These are phyloP conservation scores for Lophotriccus pileatus DNA, from an alignment of 2,797 vertebrate genomes.

Conservation along the genomic window DNA sequence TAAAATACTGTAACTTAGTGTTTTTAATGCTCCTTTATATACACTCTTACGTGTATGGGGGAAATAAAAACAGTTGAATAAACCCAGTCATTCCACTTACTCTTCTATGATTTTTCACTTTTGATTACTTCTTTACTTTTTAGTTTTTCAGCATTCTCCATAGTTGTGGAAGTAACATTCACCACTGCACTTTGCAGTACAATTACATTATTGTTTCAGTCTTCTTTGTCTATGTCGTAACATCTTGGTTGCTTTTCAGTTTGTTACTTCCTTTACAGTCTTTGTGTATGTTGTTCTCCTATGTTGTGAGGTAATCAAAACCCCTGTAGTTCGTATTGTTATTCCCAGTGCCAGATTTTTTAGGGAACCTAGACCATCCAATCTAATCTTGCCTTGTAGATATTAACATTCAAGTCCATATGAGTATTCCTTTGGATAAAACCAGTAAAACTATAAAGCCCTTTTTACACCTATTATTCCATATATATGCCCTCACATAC, in stretches of 20 bases:
- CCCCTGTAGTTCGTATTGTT: background rate
- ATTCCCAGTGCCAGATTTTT: background rate
- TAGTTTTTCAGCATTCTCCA: background rate
- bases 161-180: background rate
- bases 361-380: background rate
- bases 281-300: background rate
- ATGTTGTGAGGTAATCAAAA: background rate
- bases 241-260: background rate
- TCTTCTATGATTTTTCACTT: background rate
- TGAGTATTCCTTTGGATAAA: background rate
- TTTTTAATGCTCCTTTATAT: background rate
- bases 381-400: background rate
- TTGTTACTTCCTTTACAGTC: background rate
- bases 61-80: background rate
- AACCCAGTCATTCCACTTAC: background rate
- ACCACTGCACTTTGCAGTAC: background rate
- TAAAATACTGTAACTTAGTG: background rate
- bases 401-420: background rate
- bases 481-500: no score
- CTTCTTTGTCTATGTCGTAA: background rate
- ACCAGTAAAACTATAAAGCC: background rate
- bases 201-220: background rate
- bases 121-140: background rate
- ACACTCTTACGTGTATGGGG: rapidly evolving
- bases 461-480: background rate